Conservation (phyloP, 1,140 invertebrate species). For the Mizuhopecten yessoensis region DNA sequence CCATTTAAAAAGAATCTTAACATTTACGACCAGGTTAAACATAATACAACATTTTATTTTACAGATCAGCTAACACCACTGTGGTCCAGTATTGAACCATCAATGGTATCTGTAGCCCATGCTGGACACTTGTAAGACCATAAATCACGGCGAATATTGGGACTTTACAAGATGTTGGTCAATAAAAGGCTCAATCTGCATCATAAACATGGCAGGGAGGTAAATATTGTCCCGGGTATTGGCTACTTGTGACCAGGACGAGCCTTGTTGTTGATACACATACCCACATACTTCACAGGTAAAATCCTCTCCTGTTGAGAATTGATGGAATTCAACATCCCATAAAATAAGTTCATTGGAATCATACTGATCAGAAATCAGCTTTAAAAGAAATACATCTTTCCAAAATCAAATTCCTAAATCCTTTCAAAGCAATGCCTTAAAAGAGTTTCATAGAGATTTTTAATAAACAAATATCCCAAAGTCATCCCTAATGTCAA, state of each 20-base stretch:
- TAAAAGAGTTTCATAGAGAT: neutral
- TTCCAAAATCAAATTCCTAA: neutral
- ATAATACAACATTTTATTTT: too few relatives aligned
- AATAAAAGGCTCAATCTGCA: conserved; percentile 25
- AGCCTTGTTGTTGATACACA: neutral
- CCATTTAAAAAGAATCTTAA: too few relatives aligned
- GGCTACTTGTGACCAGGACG: neutral
- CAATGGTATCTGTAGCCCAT: too few relatives aligned
- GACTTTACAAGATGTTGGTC: conserved; percentile 12
- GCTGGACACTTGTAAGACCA: neutral
- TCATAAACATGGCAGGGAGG: neutral
- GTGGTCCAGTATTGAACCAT: too few relatives aligned
- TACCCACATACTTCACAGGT: neutral
- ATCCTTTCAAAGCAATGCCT: neutral
- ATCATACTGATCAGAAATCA: neutral
- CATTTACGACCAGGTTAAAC: too few relatives aligned
- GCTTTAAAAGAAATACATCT: neutral
- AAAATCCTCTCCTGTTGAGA: neutral
- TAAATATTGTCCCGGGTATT: neutral
- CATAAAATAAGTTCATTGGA: neutral
- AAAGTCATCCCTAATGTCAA: too few relatives aligned
- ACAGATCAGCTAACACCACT: too few relatives aligned
- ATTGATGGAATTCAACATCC: neutral
- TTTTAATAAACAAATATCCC: neutral
- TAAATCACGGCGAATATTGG: neutral